Evolutionary conservation across 2,888 invertebrate species (phyloP), one percentile per base, ranked within the genome.

Genomic region (Tiphia femorata): DNA sequence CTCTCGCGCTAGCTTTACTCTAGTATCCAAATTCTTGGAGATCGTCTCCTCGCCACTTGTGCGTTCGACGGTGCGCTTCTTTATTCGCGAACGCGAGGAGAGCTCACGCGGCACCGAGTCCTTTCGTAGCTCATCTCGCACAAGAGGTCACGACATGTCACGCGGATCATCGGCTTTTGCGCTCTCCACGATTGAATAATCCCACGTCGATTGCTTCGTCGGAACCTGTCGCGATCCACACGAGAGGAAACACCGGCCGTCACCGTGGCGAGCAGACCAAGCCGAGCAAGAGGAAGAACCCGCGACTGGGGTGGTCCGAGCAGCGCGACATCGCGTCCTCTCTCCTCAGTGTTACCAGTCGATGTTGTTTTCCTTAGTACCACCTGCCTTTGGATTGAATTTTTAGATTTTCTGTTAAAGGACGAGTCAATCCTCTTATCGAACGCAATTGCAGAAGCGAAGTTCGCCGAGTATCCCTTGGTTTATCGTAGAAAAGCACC

Each of bases 251-350:
- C 33, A 33, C 55, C 62, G 66, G 59, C 64, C 58, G 67, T 65
- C 61, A 63, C 64, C 67, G 44, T 30, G 16, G 58, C 62, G 63
- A 43, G 64, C 50, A 58, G 61, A 63, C 71, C 70, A 61, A n/a
- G 14, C 1, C 67, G 70, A 64, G n/a, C n/a, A n/a, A n/a, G n/a
- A n/a, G n/a, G n/a, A n/a, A n/a, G n/a, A n/a, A n/a, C n/a, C 72
- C 72, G 72, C 72, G 69, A 56, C 67, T 67, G 63, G 73, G 68
- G 67, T 70, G 58, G 66, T 66, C 71, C 62, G 47, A 58, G 55
- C 48, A 48, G 54, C 64, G 64, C 64, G 64, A 67, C 75, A 75
- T 75, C 61, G 62, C 67, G 58, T 56, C 52, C 48, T 37, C 3
- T 55, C 63, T 70, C 50, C 49, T 63, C 72, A n/a, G n/a, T n/a